These are phyloP conservation scores for Pentalonia nigronervosa DNA, from an alignment of 1,140 invertebrate genomes.

Conservation along the genomic window DNA sequence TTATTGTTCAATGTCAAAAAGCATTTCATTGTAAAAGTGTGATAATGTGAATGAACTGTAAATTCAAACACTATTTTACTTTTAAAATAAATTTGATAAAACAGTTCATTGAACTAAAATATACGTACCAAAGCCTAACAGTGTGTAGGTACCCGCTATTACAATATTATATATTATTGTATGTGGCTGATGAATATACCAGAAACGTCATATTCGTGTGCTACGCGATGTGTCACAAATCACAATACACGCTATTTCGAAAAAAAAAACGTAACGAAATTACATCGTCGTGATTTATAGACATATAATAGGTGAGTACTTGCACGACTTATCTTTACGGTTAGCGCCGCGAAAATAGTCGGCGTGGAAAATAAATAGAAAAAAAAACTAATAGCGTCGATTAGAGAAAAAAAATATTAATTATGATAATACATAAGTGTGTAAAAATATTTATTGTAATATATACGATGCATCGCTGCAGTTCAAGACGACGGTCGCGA, in stretches of 20 bases:
- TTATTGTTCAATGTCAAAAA: neutral
- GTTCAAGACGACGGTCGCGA: neutral
- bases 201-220: neutral
- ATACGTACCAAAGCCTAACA: neutral
- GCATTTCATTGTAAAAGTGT: neutral
- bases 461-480: neutral
- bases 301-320: neutral
- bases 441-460: neutral
- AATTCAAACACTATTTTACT: neutral
- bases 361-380: neutral
- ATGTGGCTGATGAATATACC: neutral
- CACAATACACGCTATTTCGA: neutral
- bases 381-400: neutral
- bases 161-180: neutral
- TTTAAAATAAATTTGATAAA: neutral
- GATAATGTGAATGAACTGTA: neutral
- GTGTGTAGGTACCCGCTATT: neutral
- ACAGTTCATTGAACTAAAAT: neutral
- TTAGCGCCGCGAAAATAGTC: neutral
- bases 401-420: neutral
- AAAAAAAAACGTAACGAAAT: neutral
- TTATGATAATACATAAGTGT: neutral
- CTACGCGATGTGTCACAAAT: neutral
- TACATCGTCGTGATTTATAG: neutral
- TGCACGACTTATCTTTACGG: neutral